phyloP scores from a whole-genome alignment of 2,797 vertebrate species.

The Margarornis squamiger region DNA sequence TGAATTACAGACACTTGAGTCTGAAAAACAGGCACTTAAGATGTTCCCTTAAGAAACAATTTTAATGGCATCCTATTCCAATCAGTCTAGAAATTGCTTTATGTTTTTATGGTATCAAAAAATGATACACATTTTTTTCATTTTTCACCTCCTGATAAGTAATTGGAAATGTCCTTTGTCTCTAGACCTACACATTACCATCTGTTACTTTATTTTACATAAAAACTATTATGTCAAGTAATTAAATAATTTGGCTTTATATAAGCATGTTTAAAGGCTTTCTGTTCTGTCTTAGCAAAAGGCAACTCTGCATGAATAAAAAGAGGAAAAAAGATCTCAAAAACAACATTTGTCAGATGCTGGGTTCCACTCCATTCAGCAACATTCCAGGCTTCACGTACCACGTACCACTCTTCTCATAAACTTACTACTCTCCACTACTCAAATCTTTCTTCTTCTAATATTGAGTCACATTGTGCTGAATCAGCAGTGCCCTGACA shows the following conservation, averaged over 20 bases:
- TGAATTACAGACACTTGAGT: background rate
- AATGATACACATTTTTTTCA: background rate
- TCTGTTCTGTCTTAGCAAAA: background rate
- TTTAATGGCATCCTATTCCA: background rate
- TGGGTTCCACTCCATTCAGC: too few relatives aligned
- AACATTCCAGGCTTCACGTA: too few relatives aligned
- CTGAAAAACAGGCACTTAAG: background rate
- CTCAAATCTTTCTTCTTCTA: too few relatives aligned
- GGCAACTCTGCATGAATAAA: background rate
- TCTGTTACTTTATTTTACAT: background rate
- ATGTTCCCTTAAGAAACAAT: background rate
- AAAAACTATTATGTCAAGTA: background rate
- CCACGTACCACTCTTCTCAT: too few relatives aligned
- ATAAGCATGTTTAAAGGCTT: background rate
- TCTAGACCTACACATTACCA: background rate
- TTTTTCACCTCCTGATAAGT: background rate
- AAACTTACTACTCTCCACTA: too few relatives aligned
- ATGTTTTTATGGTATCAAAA: background rate
- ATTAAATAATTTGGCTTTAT: background rate
- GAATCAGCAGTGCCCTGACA: too few relatives aligned
- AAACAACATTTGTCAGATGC: too few relatives aligned
- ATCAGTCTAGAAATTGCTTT: background rate
- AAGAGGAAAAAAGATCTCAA: background rate
- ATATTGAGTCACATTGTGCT: too few relatives aligned
- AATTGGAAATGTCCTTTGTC: background rate